Conservation (phyloP, 2,797 vertebrate species). For the Ctenopoma multispine region DNA sequence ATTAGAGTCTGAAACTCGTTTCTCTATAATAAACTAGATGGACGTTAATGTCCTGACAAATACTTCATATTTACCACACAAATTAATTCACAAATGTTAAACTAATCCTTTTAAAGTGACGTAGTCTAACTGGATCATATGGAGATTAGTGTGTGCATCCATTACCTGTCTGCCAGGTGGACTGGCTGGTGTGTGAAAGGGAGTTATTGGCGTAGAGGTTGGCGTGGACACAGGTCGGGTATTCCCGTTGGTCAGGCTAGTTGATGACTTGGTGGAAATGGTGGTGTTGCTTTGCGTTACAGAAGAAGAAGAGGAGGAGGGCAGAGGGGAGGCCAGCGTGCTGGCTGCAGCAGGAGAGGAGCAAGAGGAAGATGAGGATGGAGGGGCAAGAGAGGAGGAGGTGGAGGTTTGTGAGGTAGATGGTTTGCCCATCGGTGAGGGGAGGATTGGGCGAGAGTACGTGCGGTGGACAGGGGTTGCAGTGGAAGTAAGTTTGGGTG, state of each 20-base stretch:
- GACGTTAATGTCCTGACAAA: no score
- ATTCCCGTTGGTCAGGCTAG: constrained; percentile 79
- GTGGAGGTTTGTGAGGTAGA: constrained; percentile 20
- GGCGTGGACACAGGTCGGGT: constrained; percentile 64
- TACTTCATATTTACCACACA: no score
- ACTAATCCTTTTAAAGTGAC: not conserved
- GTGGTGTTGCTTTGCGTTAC: constrained; percentile 31
- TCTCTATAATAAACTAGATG: no score
- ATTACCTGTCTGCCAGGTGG: constrained; percentile 83
- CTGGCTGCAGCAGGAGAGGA: constrained; percentile 30
- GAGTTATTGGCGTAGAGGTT: constrained; percentile 77
- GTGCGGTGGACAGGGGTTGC: constrained; percentile 60
- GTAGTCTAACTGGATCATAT: not conserved
- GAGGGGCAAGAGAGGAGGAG: constrained; percentile 15
- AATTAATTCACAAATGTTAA: no score
- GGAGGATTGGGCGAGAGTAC: constrained; percentile 71
- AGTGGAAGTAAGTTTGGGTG: constrained; percentile 71
- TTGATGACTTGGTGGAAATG: constrained; percentile 63
- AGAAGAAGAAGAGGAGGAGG: constrained; percentile 40
- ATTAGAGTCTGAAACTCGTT: no score
- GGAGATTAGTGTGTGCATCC: not conserved
- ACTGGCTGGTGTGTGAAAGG: constrained; percentile 84
- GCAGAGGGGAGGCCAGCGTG: constrained; percentile 21
- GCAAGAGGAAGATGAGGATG: constrained; percentile 22
- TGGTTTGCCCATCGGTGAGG: constrained; percentile 52